Evolutionary conservation across 2,797 vertebrate genomes (phyloP).

Genomic region (Channa striata): DNA sequence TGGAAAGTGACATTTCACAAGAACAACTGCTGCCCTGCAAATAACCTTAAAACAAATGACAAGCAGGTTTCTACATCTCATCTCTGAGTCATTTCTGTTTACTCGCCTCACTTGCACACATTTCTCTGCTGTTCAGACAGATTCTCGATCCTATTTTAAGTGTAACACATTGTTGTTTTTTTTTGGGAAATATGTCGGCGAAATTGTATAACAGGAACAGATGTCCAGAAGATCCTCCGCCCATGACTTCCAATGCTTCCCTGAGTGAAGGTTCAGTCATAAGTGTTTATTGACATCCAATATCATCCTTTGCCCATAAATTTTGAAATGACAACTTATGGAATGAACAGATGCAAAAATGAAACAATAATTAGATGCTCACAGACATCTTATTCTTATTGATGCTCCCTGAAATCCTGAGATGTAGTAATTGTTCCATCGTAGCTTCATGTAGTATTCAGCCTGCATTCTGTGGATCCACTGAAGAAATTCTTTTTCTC

Average conservation of each 20-base stretch:
- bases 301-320: conserved; percentile 26
- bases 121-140: neutral
- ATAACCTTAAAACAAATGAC: conserved; percentile 3
- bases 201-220: conserved; percentile 2
- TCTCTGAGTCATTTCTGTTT: conserved; percentile 10
- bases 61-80: neutral
- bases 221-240: neutral
- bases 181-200: neutral
- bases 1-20: conserved; percentile 6
- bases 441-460: conserved; percentile 43
- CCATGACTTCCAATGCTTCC: neutral
- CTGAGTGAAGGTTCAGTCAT: conserved; percentile 13
- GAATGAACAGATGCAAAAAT: conserved; percentile 44
- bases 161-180: neutral
- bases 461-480: conserved; percentile 20
- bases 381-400: conserved; percentile 38
- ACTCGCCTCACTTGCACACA: neutral
- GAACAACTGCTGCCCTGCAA: conserved; percentile 9
- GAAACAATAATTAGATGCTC: conserved; percentile 46
- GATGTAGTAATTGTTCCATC: conserved; percentile 11
- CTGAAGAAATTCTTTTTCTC: conserved; percentile 29
- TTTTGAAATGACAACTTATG: conserved; percentile 35
- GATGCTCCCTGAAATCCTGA: conserved; percentile 39
- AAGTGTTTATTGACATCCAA: conserved; percentile 21
- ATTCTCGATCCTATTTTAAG: neutral